Evolutionary conservation across 2,113 vertebrate species (phyloP).

Genomic region (Zapornia atra): DNA sequence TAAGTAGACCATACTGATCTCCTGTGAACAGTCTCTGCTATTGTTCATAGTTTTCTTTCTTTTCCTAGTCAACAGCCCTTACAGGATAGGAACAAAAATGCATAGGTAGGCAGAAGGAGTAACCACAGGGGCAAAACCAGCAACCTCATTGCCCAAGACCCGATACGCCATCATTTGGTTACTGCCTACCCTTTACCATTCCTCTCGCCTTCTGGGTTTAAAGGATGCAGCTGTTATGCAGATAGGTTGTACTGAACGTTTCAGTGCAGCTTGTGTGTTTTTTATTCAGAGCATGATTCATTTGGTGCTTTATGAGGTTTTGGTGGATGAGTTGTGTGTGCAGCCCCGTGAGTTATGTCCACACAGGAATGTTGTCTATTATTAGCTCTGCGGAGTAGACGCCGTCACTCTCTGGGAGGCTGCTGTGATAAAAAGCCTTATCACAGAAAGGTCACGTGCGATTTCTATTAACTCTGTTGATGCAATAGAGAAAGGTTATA

Average conservation of each 20-base stretch:
- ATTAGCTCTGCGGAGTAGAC: conserved; percentile 4
- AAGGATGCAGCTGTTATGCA: background rate
- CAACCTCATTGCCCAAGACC: background rate
- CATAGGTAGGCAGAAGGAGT: background rate
- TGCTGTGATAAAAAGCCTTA: conserved; percentile 6
- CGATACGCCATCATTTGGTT: background rate
- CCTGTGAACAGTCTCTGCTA: background rate
- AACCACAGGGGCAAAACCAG: background rate
- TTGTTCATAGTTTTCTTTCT: background rate
- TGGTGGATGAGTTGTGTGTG: background rate
- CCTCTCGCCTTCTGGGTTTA: background rate
- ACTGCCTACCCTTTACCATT: background rate
- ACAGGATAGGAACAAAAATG: background rate
- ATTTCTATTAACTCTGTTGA: background rate
- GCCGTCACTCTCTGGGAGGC: background rate
- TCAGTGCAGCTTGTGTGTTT: background rate
- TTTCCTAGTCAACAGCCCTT: background rate
- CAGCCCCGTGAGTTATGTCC: background rate
- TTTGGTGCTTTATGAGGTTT: background rate
- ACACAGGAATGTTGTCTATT: conserved; percentile 13
- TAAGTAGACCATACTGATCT: background rate
- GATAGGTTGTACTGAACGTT: background rate
- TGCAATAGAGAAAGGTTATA: background rate
- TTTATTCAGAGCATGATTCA: background rate
- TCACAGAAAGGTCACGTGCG: background rate